Evolutionary conservation across 1,140 invertebrate genomes (phyloP).

Genomic region (Globodera ellingtonae): DNA sequence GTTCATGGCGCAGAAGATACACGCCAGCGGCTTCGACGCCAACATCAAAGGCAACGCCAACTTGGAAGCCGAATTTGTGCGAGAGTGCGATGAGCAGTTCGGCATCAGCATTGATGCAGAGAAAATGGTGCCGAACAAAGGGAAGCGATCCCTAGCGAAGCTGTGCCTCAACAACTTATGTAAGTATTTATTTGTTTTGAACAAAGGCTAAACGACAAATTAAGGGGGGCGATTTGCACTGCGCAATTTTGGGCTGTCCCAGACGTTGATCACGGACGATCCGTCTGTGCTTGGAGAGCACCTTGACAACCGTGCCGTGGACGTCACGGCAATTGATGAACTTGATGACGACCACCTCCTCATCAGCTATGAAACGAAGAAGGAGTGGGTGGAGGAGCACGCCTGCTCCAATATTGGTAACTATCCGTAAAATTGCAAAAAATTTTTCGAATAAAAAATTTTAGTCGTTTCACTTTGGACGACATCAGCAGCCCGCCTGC

Average conservation of each 20-base stretch:
- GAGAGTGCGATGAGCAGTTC: background rate
- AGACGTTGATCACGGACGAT: constrained; percentile 1
- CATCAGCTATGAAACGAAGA: background rate
- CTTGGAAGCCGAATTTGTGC: background rate
- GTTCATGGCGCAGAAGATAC: no score
- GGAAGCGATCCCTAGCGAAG: no score
- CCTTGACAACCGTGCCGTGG: background rate
- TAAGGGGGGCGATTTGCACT: background rate
- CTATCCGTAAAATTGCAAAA: no score
- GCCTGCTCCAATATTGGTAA: no score
- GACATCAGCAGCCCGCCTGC: no score
- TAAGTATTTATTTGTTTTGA: no score
- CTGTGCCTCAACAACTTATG: background rate
- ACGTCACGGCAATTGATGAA: background rate
- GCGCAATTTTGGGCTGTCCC: background rate
- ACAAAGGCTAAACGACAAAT: no score
- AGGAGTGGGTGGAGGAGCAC: background rate
- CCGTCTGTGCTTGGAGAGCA: background rate
- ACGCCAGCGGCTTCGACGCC: no score
- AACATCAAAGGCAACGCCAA: no score
- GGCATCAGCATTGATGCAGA: background rate
- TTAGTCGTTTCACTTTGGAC: no score
- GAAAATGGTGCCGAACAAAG: background rate
- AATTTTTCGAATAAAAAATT: no score
- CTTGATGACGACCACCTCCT: background rate